phyloP scores from a whole-genome alignment of 2,113 vertebrate genomes.

The Callipepla squamata region DNA sequence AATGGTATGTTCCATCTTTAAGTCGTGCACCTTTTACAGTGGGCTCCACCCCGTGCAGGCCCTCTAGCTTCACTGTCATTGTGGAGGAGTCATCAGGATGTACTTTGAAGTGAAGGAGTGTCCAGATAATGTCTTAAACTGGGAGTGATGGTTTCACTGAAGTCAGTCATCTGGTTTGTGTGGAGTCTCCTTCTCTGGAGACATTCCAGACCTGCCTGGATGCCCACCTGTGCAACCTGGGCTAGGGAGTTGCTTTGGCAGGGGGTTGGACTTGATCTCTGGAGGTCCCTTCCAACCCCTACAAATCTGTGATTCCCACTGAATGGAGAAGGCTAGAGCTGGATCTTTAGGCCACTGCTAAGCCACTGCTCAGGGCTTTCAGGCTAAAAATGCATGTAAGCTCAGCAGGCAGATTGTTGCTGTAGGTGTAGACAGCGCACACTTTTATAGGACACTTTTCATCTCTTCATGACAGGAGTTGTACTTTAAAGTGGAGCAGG shows the following conservation, averaged over 20 bases:
- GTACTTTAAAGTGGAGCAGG: neutral
- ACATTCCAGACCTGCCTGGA: too few relatives aligned
- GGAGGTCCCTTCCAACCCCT: too few relatives aligned
- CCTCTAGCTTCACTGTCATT: neutral
- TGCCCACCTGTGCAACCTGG: too few relatives aligned
- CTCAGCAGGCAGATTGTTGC: neutral
- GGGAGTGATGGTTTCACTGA: neutral
- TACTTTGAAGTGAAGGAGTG: neutral
- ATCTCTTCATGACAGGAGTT: neutral
- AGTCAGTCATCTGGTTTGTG: neutral
- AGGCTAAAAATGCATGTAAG: neutral
- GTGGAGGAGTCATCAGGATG: neutral
- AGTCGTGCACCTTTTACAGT: rapidly evolving
- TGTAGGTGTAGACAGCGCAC: neutral
- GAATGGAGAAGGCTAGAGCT: neutral
- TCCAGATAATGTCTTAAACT: neutral
- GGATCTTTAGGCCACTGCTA: neutral
- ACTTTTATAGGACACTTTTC: neutral
- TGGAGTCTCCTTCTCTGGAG: too few relatives aligned
- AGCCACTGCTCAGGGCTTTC: neutral
- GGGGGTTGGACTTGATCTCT: too few relatives aligned
- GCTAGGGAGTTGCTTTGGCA: too few relatives aligned
- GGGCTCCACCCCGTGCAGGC: neutral
- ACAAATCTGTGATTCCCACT: neutral
- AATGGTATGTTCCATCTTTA: neutral